phyloP scores from a whole-genome alignment of 2,888 invertebrate species.

The Caenorhabditis sp. region DNA sequence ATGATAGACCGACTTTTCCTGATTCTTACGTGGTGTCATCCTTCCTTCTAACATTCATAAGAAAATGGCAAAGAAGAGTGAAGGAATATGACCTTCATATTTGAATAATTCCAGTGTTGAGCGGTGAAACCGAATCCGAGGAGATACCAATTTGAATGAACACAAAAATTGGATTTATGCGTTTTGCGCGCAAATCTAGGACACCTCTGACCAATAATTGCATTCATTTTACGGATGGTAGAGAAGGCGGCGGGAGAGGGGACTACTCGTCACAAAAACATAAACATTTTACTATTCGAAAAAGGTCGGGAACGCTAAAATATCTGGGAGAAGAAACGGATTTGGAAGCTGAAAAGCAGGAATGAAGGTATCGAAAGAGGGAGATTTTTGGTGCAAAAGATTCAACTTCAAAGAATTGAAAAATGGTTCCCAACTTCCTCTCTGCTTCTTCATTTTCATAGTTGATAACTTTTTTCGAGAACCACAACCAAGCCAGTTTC shows the following conservation, averaged over 20 bases:
- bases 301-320: neutral
- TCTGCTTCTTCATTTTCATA: too few species aligned
- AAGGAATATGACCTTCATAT: slow-evolving; percentile 20
- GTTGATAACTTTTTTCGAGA: too few species aligned
- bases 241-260: neutral
- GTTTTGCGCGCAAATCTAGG: slow-evolving; percentile 41
- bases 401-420: too few species aligned
- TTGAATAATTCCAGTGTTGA: slow-evolving; percentile 37
- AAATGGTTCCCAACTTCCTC: too few species aligned
- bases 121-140: neutral
- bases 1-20: too few species aligned
- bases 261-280: slow-evolving; percentile 30
- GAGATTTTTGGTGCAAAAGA: too few species aligned
- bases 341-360: too few species aligned
- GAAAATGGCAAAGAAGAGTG: too few species aligned
- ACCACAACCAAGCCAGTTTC: too few species aligned
- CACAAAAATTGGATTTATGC: slow-evolving; percentile 54
- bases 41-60: too few species aligned
- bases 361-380: too few species aligned
- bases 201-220: slow-evolving; percentile 48
- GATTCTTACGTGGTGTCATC: too few species aligned
- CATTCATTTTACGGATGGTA: slow-evolving; percentile 34
- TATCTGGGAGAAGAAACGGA: neutral
- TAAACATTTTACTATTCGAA: slow-evolving; percentile 11
- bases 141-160: slow-evolving; percentile 35